Evolutionary conservation across 2,888 invertebrate genomes (phyloP).

Genomic region (Odontocolon sp.): DNA sequence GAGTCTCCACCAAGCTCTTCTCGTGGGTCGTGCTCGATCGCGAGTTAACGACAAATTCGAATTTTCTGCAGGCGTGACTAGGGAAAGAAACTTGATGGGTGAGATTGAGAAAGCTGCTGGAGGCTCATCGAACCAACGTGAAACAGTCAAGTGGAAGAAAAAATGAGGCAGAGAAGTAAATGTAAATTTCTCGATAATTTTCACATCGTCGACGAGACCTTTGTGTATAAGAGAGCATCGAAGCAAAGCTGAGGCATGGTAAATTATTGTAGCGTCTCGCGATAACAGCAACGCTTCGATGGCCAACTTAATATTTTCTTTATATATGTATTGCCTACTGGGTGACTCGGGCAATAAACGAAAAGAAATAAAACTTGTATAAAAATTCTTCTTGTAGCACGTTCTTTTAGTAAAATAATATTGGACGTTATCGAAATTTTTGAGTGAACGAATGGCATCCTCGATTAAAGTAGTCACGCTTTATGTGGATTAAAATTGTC

Average conservation of each 20-base stretch:
- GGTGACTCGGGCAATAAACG: too few species aligned
- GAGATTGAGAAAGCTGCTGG: neutral
- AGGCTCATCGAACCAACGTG: neutral
- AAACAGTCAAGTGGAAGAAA: neutral
- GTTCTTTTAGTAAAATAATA: too few species aligned
- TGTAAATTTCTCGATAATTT: constrained; percentile 24
- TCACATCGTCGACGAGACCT: neutral
- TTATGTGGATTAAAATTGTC: too few species aligned
- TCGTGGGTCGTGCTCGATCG: constrained; percentile 6
- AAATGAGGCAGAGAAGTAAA: neutral
- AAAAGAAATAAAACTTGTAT: neutral
- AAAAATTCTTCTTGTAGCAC: too few species aligned
- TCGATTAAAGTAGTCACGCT: too few species aligned
- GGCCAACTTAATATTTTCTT: neutral
- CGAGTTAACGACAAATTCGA: constrained; percentile 33
- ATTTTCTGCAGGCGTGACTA: constrained; percentile 23
- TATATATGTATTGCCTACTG: neutral
- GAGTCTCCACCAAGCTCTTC: constrained; percentile 19
- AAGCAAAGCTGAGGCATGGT: neutral
- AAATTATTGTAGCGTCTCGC: neutral
- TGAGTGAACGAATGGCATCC: too few species aligned
- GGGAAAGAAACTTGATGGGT: constrained; percentile 3
- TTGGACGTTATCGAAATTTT: too few species aligned
- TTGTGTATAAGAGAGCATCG: too few species aligned
- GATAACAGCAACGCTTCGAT: neutral